These are phyloP conservation scores for Bhutanitis thaidina DNA, from an alignment of 2,888 invertebrate genomes.

Conservation along the genomic window DNA sequence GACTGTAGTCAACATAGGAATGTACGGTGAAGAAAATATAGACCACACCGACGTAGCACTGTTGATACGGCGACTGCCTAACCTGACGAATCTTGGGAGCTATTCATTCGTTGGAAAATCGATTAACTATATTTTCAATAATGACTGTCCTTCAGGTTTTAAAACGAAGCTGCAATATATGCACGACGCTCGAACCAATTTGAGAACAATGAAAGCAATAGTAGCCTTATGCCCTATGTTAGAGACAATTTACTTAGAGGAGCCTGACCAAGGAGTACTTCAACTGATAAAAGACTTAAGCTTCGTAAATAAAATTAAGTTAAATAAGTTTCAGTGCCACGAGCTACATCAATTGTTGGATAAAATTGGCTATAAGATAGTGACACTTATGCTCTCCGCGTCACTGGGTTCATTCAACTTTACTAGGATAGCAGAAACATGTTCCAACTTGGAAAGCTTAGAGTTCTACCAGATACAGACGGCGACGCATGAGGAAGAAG, in stretches of 20 bases:
- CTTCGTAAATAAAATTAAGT: slow-evolving; percentile 78
- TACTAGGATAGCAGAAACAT: slow-evolving; percentile 78
- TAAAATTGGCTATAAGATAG: slow-evolving; percentile 74
- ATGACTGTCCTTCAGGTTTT: slow-evolving; percentile 73
- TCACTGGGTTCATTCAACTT: slow-evolving; percentile 80
- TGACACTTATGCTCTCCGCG: slow-evolving; percentile 79
- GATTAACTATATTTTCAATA: slow-evolving; percentile 75
- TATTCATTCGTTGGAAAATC: slow-evolving; percentile 85
- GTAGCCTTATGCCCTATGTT: slow-evolving; percentile 80
- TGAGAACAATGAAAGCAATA: slow-evolving; percentile 80
- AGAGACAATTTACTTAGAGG: slow-evolving; percentile 83
- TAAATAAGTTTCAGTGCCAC: slow-evolving; percentile 81
- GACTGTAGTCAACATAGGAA: slow-evolving; percentile 83
- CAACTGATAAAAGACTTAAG: slow-evolving; percentile 68
- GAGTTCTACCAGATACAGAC: slow-evolving; percentile 85
- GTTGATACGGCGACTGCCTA: slow-evolving; percentile 81
- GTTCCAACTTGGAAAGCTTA: slow-evolving; percentile 80
- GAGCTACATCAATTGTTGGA: slow-evolving; percentile 81
- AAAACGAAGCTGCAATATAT: slow-evolving; percentile 83
- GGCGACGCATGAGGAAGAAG: slow-evolving; percentile 76
- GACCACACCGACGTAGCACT: slow-evolving; percentile 83
- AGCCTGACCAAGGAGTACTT: slow-evolving; percentile 79
- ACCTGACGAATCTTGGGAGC: slow-evolving; percentile 82
- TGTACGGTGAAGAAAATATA: slow-evolving; percentile 84
- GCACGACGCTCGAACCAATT: slow-evolving; percentile 82